Conservation (phyloP, 2,888 invertebrate species). For the Ennomos fuscantarius region DNA sequence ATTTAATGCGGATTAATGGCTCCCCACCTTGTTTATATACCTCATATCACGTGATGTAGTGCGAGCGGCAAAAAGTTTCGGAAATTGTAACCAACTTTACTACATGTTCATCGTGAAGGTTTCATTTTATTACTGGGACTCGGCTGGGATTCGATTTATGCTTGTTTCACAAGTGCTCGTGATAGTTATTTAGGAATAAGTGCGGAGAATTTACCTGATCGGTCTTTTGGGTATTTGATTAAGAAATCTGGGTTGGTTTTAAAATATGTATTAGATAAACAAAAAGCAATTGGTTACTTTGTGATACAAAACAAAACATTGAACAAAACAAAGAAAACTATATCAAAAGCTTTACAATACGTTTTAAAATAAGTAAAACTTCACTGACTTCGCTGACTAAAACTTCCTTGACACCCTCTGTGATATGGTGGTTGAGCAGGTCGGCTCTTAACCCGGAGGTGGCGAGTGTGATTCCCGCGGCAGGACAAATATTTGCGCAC, state of each 20-base stretch:
- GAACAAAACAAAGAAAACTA: too few species aligned
- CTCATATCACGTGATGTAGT: slow-evolving; percentile 50
- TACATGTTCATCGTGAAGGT: slow-evolving; percentile 32
- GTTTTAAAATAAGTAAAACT: too few species aligned
- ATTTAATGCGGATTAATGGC: slow-evolving; percentile 66
- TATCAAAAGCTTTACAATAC: too few species aligned
- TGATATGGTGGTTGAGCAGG: too few species aligned
- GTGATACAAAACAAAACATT: too few species aligned
- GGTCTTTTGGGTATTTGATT: neutral
- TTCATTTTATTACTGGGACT: slow-evolving; percentile 32
- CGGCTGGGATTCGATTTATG: slow-evolving; percentile 4
- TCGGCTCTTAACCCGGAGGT: too few species aligned
- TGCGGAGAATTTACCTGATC: slow-evolving; percentile 2
- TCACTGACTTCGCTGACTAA: too few species aligned
- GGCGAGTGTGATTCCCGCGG: too few species aligned
- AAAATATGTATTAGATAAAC: too few species aligned
- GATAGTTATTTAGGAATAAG: slow-evolving; percentile 16
- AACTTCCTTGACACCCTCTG: too few species aligned
- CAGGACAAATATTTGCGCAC: too few species aligned
- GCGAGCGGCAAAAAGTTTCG: slow-evolving; percentile 9
- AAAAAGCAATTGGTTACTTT: too few species aligned
- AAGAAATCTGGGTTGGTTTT: neutral
- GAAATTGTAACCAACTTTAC: slow-evolving; percentile 22
- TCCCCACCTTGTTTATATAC: slow-evolving; percentile 53
- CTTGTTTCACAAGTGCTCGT: slow-evolving; percentile 12